Conservation (phyloP, 2,797 vertebrate genomes). For the Melanotaenia boesemani region DNA sequence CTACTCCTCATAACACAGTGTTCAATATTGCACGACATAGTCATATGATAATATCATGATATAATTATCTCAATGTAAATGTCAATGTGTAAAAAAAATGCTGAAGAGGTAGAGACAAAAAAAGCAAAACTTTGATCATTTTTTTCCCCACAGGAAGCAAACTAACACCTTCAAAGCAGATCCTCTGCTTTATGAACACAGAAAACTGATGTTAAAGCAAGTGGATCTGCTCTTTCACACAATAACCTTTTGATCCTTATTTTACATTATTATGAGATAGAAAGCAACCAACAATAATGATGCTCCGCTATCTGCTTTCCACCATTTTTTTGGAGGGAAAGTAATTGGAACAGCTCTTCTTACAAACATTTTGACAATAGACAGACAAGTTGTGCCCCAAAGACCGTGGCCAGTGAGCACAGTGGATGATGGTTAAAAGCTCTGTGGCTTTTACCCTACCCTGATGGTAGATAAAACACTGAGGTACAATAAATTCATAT, state of each 20-base stretch:
- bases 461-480: conserved; percentile 10
- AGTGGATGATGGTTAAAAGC: conserved; percentile 20
- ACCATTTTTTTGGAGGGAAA: neutral
- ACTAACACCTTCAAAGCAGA: neutral
- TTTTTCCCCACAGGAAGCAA: neutral
- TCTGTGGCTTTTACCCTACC: conserved; percentile 4
- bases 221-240: neutral
- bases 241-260: neutral
- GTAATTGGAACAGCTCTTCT: neutral
- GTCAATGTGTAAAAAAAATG: neutral
- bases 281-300: neutral
- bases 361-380: conserved; percentile 18
- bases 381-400: conserved; percentile 5
- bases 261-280: neutral
- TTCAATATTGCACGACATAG: neutral
- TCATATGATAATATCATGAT: neutral
- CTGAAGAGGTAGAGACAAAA: neutral
- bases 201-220: neutral
- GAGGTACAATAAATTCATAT: conserved; percentile 23
- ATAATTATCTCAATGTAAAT: neutral
- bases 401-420: neutral
- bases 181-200: neutral
- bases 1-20: neutral
- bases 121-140: neutral
- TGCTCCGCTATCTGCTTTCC: neutral